A percentile compares a stretch with the other conserved stretches of the same genome.
These are phyloP conservation scores for Telmatherina bonti DNA, from an alignment of 2,797 vertebrate species.

Conservation along the genomic window DNA sequence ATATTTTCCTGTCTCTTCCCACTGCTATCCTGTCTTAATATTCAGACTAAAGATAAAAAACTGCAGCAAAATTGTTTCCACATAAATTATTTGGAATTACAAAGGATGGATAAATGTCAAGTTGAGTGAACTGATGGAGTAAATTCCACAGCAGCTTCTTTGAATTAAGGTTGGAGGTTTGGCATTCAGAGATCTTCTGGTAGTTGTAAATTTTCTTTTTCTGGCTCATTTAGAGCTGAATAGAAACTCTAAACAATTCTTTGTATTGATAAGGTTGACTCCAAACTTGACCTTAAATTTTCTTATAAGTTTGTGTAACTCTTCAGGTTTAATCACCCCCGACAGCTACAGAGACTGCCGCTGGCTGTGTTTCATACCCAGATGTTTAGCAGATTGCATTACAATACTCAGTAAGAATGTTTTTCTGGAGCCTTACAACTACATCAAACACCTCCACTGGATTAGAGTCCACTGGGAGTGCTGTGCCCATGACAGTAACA, in stretches of 20 bases:
- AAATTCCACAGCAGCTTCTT: slow-evolving; percentile 24
- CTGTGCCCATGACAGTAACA: slow-evolving; percentile 24
- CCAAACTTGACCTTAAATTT: not conserved
- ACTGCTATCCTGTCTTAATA: not conserved
- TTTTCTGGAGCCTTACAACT: slow-evolving; percentile 43
- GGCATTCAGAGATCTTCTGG: not conserved
- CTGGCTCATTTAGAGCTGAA: slow-evolving; percentile 4
- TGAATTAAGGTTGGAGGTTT: slow-evolving; percentile 8
- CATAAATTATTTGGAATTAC: slow-evolving; percentile 1
- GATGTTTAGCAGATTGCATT: slow-evolving; percentile 81
- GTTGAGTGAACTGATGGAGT: not conserved
- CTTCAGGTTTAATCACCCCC: slow-evolving; percentile 24
- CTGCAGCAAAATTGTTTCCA: slow-evolving; percentile 9
- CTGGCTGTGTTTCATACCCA: slow-evolving; percentile 56
- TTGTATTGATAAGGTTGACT: not conserved
- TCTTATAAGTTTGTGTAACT: not conserved
- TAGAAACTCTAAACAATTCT: not conserved
- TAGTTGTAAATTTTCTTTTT: slow-evolving; percentile 2
- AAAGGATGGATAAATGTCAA: slow-evolving; percentile 4
- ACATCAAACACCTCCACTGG: slow-evolving; percentile 74
- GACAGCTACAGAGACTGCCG: slow-evolving; percentile 21
- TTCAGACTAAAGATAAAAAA: slow-evolving; percentile 2
- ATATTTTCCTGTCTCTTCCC: not conserved
- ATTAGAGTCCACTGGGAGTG: slow-evolving; percentile 18
- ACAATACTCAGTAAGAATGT: slow-evolving; percentile 78